Conservation (phyloP, 2,113 vertebrate species). For the Scatophagus argus region DNA sequence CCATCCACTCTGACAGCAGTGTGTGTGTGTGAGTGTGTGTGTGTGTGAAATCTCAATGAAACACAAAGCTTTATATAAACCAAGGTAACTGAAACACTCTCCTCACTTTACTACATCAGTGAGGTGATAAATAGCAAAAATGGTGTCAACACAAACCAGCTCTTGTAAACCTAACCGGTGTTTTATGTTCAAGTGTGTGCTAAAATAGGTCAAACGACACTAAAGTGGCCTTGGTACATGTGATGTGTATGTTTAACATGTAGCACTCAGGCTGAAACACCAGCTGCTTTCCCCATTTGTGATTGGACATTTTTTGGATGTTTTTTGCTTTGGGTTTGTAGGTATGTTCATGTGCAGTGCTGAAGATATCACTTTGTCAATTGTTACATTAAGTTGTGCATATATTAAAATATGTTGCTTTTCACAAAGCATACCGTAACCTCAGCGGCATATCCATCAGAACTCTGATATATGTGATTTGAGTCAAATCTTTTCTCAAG, state of each 20-base stretch:
- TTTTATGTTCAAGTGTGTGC: background rate
- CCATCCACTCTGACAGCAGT: background rate
- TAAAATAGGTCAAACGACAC: background rate
- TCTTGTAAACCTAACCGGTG: background rate
- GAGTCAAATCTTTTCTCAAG: no score
- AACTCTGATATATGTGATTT: background rate
- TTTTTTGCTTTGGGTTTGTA: background rate
- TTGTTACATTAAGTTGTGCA: no score
- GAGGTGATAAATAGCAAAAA: background rate
- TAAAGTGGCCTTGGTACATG: background rate
- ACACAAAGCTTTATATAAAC: constrained; percentile 4
- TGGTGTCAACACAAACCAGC: background rate
- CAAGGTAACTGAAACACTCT: background rate
- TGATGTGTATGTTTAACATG: background rate
- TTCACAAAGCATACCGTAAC: no score
- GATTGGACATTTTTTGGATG: background rate
- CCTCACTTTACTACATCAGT: background rate
- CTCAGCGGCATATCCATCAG: background rate
- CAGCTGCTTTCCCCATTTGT: background rate
- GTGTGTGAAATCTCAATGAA: background rate
- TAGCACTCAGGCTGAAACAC: background rate
- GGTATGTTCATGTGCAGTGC: background rate
- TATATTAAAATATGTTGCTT: no score
- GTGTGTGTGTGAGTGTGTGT: background rate
- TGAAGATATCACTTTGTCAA: background rate